Conservation (phyloP, 2,888 invertebrate species). For the Leistus spinibarbis region DNA sequence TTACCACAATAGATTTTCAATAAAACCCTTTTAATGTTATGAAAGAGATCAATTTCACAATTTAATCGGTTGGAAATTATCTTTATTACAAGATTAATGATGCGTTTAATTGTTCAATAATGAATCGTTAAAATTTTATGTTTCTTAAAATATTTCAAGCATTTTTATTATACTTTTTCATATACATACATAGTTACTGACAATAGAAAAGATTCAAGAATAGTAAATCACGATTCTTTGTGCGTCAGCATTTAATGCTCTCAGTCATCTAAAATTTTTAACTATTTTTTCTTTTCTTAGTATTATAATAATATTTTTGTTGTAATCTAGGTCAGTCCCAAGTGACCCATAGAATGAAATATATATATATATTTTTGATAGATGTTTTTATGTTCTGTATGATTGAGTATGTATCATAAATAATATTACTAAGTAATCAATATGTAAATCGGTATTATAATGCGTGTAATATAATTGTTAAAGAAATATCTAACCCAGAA, state of each 20-base stretch:
- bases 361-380: too few species aligned
- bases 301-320: constrained; percentile 7
- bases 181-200: background rate
- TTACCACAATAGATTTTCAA: background rate
- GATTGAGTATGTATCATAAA: too few species aligned
- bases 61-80: background rate
- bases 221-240: constrained; percentile 26
- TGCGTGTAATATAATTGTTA: too few species aligned
- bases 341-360: background rate
- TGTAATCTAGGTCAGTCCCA: constrained; percentile 18
- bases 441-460: too few species aligned
- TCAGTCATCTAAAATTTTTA: constrained; percentile 10
- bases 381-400: too few species aligned
- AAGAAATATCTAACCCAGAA: too few species aligned
- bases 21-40: background rate
- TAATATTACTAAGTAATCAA: too few species aligned
- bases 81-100: background rate
- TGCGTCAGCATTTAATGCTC: constrained; percentile 1
- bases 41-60: background rate
- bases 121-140: background rate
- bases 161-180: too few species aligned
- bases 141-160: background rate
- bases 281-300: constrained; percentile 9
- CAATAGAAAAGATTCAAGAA: constrained; percentile 19
- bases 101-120: background rate